phyloP scores from a whole-genome alignment of 2,113 vertebrate species.

The Camelus dromedarius region DNA sequence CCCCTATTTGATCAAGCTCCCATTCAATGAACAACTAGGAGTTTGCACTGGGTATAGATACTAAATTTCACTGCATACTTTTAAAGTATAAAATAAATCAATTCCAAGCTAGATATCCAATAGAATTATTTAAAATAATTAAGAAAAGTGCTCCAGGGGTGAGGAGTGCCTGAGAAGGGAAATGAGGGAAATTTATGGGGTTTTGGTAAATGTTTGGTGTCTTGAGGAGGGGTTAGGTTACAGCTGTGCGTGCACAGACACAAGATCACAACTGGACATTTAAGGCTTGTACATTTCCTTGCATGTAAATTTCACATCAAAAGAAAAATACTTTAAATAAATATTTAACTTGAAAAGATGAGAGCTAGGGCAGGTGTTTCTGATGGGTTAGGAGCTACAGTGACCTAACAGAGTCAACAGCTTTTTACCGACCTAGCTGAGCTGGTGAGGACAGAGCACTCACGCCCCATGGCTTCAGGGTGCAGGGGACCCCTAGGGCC shows the following conservation, averaged over 20 bases:
- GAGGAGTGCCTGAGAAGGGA: neutral
- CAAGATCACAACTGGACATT: neutral
- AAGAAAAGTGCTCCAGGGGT: neutral
- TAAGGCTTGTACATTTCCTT: neutral
- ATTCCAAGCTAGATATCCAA: neutral
- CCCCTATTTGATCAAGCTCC: neutral
- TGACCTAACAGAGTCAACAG: neutral
- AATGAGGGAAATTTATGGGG: neutral
- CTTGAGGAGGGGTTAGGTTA: neutral
- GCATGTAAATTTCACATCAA: neutral
- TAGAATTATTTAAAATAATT: neutral
- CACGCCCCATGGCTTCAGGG: neutral
- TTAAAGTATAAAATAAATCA: neutral
- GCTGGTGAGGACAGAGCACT: neutral
- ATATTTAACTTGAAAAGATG: neutral
- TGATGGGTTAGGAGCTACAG: neutral
- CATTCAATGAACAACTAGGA: neutral
- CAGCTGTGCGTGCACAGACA: neutral
- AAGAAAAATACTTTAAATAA: neutral
- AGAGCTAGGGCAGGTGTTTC: neutral
- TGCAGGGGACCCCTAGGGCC: neutral
- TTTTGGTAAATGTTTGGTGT: neutral
- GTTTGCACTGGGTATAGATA: neutral
- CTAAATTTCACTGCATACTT: neutral
- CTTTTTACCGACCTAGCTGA: neutral